Base-by-base conservation (phyloP, 2,888 invertebrate species). In the Ichneumon xanthorius region DNA sequence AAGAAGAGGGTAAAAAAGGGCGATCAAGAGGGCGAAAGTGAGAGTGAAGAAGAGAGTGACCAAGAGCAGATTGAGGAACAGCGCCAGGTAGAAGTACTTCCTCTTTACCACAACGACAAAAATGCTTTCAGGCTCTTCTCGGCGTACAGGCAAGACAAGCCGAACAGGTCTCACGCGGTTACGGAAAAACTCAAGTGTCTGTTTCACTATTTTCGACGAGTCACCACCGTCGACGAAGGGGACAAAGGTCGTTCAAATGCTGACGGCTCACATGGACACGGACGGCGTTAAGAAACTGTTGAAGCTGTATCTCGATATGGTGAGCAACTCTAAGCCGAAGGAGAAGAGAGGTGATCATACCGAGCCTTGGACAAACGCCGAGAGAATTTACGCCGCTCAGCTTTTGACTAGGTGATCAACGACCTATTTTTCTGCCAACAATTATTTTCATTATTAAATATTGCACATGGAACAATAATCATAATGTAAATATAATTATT, bases 131-230 rank as follows among this genome's bases (percentile, higher is more conserved):
- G n/a, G n/a, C n/a, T n/a, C n/a, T n/a, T n/a, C n/a, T n/a, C n/a
- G n/a, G n/a, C n/a, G n/a, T n/a, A n/a, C n/a, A n/a, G n/a, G 75
- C 94, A 95, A 0, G 94, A 95, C 22, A 91, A 89, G 50, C 86
- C 83, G 6, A 87, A 88, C 22, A 92, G 91, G 76, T 89, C 91
- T 30, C 87, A 90, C 16, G 94, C 95, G 22, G 95, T 96, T 0
- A 92, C 96, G 88, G 98, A 98, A 93, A 99, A 99, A 94, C 93
- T 99, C 7, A 98, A 97, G 93, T 98, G 98, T 92, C 95, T 99
- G 50, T 96, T 98, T 78, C 96, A 98, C 94, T 99, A 99, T 93
- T 99, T 99, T 92, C 95, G 96, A 89, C 95, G 97, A 91, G 96
- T 98, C n/a, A 96, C 96, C 81, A 94, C 95, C 79, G 0, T n/a